Conservation (phyloP, 2,888 invertebrate species). For the Neoaliturus tenellus region DNA sequence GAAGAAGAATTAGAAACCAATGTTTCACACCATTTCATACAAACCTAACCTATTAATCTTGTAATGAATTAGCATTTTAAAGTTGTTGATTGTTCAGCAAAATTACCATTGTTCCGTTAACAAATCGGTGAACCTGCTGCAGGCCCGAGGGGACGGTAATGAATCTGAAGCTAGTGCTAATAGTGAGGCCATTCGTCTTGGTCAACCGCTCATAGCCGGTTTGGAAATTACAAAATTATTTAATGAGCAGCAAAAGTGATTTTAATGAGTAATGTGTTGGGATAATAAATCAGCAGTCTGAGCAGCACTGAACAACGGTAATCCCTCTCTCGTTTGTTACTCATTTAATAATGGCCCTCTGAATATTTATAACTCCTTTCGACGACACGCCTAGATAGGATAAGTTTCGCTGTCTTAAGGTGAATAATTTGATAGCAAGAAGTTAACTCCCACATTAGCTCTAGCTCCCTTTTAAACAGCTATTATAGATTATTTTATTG, state of each 20-base stretch:
- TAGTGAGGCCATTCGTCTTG: slow-evolving; percentile 1
- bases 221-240: slow-evolving; percentile 36
- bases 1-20: too few species aligned
- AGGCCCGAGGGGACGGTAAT: background rate
- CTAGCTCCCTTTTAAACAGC: too few species aligned
- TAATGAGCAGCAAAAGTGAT: slow-evolving; percentile 44
- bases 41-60: too few species aligned
- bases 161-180: background rate
- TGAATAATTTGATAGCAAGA: too few species aligned
- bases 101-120: slow-evolving; percentile 12
- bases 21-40: too few species aligned
- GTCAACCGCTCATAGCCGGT: background rate
- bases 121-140: background rate
- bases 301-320: background rate
- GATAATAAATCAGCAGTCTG: slow-evolving; percentile 27
- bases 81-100: background rate
- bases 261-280: slow-evolving; percentile 27
- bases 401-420: too few species aligned
- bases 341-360: slow-evolving; percentile 9
- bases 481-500: too few species aligned
- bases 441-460: too few species aligned
- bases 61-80: background rate
- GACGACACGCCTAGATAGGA: background rate
- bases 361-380: slow-evolving; percentile 18
- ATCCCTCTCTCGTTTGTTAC: background rate